Percentiles rank a stretch among this genome's conserved stretches.
Conservation (phyloP, 2,113 vertebrate species). For the Boulengerochromis microlepis region DNA sequence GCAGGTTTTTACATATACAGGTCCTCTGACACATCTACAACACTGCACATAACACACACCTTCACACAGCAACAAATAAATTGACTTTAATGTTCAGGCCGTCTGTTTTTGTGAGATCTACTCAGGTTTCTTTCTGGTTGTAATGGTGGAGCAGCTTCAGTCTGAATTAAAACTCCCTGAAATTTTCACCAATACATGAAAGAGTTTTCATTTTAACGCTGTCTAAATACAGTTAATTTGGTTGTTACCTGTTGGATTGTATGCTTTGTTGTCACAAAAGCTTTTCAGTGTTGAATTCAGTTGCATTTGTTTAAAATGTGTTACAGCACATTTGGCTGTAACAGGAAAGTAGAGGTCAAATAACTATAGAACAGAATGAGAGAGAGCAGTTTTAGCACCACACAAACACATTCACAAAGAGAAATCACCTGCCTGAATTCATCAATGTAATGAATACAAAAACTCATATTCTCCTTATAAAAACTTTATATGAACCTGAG, state of each 20-base stretch:
- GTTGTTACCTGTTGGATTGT: not conserved
- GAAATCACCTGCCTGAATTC: not conserved
- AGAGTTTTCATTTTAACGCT: too few relatives aligned
- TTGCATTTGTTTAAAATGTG: too few relatives aligned
- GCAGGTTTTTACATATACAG: not conserved
- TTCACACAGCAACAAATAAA: too few relatives aligned
- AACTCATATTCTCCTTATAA: too few relatives aligned
- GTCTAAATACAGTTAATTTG: not conserved
- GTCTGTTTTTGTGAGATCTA: not conserved
- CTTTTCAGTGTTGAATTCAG: too few relatives aligned
- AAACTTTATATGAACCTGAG: too few relatives aligned
- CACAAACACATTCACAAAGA: not conserved
- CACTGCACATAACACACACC: not conserved
- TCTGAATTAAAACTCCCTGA: not conserved
- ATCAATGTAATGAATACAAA: not conserved
- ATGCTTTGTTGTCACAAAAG: too few relatives aligned
- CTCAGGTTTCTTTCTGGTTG: not conserved
- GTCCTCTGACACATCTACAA: not conserved
- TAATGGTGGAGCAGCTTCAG: not conserved
- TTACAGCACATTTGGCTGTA: too few relatives aligned
- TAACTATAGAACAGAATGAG: too few relatives aligned
- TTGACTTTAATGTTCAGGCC: too few relatives aligned
- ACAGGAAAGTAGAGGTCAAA: too few relatives aligned
- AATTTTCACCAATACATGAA: not conserved
- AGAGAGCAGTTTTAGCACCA: fast-evolving